phyloP scores from a whole-genome alignment of 2,113 vertebrate species.

The Callaeas wilsoni region DNA sequence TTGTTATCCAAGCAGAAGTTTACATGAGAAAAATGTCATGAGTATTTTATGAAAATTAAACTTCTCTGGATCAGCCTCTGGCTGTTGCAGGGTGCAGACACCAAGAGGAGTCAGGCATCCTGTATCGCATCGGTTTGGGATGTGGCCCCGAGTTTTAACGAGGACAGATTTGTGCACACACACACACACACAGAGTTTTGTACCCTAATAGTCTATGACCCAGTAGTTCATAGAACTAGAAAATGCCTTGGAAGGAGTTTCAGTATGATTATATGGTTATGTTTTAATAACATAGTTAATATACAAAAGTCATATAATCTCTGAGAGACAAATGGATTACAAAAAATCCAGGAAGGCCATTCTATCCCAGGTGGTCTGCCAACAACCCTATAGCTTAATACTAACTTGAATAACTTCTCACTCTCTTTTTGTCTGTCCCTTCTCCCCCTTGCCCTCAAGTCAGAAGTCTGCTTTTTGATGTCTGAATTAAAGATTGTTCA shows the following conservation, averaged over 20 bases:
- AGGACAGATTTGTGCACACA: background rate
- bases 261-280: background rate
- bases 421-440: background rate
- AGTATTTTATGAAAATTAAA: background rate
- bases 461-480: background rate
- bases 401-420: background rate
- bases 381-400: background rate
- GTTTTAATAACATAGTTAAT: background rate
- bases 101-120: background rate
- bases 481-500: background rate
- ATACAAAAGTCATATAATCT: background rate
- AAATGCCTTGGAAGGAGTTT: background rate
- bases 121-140: accelerated
- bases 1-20: background rate
- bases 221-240: background rate
- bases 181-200: background rate
- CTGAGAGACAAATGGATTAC: background rate
- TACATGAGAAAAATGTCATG: background rate
- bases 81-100: background rate
- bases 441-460: background rate
- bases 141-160: background rate
- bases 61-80: background rate
- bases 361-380: background rate
- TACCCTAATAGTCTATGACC: background rate
- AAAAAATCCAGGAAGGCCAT: background rate